Evolutionary conservation across 2,888 invertebrate species (phyloP).

Genomic region (Trilocha varians): DNA sequence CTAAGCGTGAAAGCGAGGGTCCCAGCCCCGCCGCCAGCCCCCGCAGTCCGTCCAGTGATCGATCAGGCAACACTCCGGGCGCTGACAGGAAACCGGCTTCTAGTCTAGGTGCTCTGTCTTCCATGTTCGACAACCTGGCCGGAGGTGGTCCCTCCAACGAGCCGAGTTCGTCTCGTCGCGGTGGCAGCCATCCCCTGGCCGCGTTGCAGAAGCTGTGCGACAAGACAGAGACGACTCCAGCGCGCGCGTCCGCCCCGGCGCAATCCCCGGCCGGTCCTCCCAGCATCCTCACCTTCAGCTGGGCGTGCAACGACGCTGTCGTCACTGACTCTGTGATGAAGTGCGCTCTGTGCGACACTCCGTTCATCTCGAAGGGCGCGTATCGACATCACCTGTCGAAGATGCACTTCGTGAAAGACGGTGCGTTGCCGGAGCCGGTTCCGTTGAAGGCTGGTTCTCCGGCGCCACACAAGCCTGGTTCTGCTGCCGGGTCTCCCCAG

Average conservation of each 20-base stretch:
- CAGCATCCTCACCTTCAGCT: conserved; percentile 91
- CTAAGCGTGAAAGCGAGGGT: conserved; percentile 72
- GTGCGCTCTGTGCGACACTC: conserved; percentile 95
- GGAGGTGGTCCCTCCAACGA: conserved; percentile 63
- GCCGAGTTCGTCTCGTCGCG: conserved; percentile 75
- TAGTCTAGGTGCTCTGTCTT: conserved; percentile 87
- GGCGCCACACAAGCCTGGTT: conserved; percentile 55
- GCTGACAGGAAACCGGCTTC: conserved; percentile 76
- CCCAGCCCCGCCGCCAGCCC: conserved; percentile 76
- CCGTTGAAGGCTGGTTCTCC: conserved; percentile 70
- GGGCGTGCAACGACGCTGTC: conserved; percentile 95
- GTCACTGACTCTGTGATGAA: conserved; percentile 93
- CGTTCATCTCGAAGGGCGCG: conserved; percentile 96
- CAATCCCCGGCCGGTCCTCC: conserved; percentile 80
- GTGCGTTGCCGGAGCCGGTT: conserved; percentile 85
- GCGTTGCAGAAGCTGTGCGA: conserved; percentile 96
- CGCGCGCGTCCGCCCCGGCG: conserved; percentile 66
- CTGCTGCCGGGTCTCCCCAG: conserved; percentile 63
- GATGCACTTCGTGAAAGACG: conserved; percentile 95
- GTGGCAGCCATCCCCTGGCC: conserved; percentile 91
- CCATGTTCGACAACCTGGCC: conserved; percentile 91
- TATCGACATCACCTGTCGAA: conserved; percentile 96
- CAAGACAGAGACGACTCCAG: conserved; percentile 88
- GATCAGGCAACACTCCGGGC: conserved; percentile 81
- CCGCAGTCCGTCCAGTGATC: conserved; percentile 84